These are phyloP conservation scores for Selene dorsalis DNA, from an alignment of 2,797 vertebrate species.

Conservation along the genomic window DNA sequence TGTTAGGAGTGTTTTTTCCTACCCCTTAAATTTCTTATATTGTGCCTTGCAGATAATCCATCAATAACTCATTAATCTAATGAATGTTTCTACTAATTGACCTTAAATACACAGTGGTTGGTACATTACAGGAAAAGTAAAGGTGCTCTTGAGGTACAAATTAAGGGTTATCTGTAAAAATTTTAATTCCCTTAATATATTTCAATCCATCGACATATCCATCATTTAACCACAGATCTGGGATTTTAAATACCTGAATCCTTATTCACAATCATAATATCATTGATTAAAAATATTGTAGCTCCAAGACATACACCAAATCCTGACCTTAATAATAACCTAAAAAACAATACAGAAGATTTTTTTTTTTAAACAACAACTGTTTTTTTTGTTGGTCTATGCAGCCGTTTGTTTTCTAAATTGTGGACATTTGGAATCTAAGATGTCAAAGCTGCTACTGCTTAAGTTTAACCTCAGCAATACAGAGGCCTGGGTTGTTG, in stretches of 20 bases:
- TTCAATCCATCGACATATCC: not conserved
- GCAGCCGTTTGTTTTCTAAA: not conserved
- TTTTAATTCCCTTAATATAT: not conserved
- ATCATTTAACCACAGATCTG: not conserved
- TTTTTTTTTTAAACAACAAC: not conserved
- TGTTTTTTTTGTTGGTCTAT: not conserved
- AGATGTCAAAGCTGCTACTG: conserved; percentile 13
- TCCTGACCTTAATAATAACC: not conserved
- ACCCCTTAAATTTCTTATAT: not conserved
- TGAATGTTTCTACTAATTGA: not conserved
- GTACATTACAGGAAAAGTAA: not conserved
- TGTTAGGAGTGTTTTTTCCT: not conserved
- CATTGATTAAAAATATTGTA: not conserved
- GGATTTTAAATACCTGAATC: not conserved
- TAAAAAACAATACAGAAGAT: not conserved
- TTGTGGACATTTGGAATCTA: not conserved
- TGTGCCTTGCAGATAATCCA: not conserved
- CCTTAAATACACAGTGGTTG: not conserved
- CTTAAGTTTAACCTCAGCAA: not conserved
- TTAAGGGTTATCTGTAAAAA: not conserved
- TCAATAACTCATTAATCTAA: not conserved
- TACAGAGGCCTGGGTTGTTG: not conserved
- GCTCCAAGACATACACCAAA: not conserved
- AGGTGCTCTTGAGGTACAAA: not conserved
- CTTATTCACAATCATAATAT: not conserved